Evolutionary conservation across 2,797 vertebrate genomes (phyloP), one percentile per base, ranked within the genome.

Genomic region (Lepus townsendii): DNA sequence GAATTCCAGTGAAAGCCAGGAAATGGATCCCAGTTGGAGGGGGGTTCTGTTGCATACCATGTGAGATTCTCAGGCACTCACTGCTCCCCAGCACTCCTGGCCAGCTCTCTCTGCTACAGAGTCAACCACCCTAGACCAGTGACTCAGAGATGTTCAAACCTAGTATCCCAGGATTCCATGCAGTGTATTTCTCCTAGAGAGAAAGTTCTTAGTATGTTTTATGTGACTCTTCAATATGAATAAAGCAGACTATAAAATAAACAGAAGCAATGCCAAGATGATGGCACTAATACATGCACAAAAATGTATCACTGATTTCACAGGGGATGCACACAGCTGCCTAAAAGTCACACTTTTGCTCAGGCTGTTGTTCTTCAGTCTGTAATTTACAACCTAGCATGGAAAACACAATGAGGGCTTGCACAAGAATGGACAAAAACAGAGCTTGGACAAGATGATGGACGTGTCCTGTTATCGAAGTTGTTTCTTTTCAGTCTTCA

Each of bases 91-190:
- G 6, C 22, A 22, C 32, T 57, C 12, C 3, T 5, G 7, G 3
- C 1, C 24, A 38, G 50, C n/a, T 50, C 68, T n/a, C 9, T 11
- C 20, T 7, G 68, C 4, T 2, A 1, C 13, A 47, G 27, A 52
- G 54, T 19, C 12, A 11, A 24, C 2, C 2, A 17, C 30, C n/a
- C 2, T 1, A 5, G 9, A 26, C 0, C 0, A 6, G 14, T 50
- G 16, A 11, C 11, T 24, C 8, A 5, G 26, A n/a, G 26, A 0
- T 11, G 22, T 83, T 92, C 75, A 42, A 17, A 10, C 26, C n/a
- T 2, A 30, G 8, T 24, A 11, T 11, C 11, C 32, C 57, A 32
- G 11, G 3, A 66, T 14, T 22, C 22, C 7, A 2, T 0, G 0
- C 0, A 22, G 7, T 9, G 2, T 24, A 38, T 26, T 30, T 80